phyloP scores from a whole-genome alignment of 2,797 vertebrate species.

The Hipposideros larvatus region DNA sequence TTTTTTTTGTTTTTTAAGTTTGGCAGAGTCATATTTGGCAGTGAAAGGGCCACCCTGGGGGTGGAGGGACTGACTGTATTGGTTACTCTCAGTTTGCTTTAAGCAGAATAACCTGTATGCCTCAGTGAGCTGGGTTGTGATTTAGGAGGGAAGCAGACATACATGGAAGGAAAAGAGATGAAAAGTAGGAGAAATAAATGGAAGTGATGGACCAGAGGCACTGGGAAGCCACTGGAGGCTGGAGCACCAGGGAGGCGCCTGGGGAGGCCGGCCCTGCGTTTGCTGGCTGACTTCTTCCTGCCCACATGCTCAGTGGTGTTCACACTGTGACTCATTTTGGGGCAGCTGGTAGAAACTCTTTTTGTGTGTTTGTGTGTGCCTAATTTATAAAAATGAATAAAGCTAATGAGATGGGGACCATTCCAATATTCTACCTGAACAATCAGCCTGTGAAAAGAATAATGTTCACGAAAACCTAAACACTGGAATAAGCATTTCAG shows the following conservation, averaged over 20 bases:
- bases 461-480: neutral
- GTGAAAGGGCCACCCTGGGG: neutral
- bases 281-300: neutral
- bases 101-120: neutral
- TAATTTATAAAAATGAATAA: conserved; percentile 14
- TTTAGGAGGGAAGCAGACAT: neutral
- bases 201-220: neutral
- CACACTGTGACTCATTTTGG: neutral
- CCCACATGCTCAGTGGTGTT: neutral
- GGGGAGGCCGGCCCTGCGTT: too few relatives aligned
- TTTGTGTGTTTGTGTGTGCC: neutral
- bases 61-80: rapidly evolving
- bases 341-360: neutral
- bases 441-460: neutral
- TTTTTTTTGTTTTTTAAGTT: neutral
- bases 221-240: rapidly evolving
- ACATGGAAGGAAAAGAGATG: neutral
- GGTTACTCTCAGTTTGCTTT: neutral
- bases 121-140: neutral
- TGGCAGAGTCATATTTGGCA: neutral
- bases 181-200: neutral
- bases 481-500: neutral
- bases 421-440: neutral
- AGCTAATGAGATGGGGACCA: neutral
- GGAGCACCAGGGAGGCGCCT: neutral